Evolutionary conservation across 2,888 invertebrate genomes (phyloP).

Genomic region (Macrophya annulata): DNA sequence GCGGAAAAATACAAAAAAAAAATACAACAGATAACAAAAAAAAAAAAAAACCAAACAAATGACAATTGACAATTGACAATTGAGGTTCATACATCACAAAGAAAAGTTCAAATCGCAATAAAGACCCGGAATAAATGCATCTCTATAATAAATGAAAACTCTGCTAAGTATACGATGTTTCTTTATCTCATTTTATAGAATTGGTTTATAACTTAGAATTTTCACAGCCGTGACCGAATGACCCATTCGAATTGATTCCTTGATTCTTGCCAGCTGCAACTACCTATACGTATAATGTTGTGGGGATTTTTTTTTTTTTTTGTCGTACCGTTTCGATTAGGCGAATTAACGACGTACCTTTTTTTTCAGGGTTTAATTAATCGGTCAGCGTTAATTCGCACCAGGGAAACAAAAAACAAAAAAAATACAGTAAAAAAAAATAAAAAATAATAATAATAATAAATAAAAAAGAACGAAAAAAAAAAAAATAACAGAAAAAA

Average conservation of each 20-base stretch:
- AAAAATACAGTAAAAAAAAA: background rate
- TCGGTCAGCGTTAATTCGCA: slow-evolving; percentile 42
- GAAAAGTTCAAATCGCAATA: background rate
- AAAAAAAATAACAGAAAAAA: background rate
- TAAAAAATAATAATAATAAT: no score
- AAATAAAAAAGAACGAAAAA: background rate
- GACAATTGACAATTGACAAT: slow-evolving; percentile 5
- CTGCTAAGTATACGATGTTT: background rate
- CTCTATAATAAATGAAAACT: background rate
- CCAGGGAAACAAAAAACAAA: background rate
- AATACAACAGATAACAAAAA: background rate
- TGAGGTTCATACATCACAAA: background rate
- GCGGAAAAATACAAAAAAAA: background rate
- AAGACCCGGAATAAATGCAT: background rate
- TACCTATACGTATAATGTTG: background rate
- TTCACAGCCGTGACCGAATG: slow-evolving; percentile 1
- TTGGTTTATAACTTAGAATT: background rate
- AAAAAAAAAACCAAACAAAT: background rate
- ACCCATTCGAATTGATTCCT: slow-evolving; percentile 39
- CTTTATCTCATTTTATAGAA: slow-evolving; percentile 12
- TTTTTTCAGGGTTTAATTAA: slow-evolving; percentile 45
- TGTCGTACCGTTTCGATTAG: background rate
- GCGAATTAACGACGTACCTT: background rate
- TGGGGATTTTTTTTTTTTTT: background rate
- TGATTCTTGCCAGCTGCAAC: background rate